A percentile compares a stretch with the other conserved stretches of the same genome.
Conservation (phyloP, 2,113 vertebrate species). For the Eclectus roratus region DNA sequence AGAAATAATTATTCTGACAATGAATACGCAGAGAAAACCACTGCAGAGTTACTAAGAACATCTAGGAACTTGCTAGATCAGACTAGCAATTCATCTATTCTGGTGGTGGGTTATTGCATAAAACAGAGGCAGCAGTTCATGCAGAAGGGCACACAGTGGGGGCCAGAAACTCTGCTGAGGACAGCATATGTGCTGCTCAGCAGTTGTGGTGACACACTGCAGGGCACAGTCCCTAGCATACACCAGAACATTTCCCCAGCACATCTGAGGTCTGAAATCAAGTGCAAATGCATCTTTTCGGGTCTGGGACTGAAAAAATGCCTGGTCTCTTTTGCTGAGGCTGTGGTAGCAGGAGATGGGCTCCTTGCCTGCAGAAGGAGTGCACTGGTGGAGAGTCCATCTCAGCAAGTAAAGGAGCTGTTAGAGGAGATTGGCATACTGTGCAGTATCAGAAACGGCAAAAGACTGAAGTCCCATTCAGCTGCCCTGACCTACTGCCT, state of each 20-base stretch:
- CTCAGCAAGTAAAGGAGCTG: neutral
- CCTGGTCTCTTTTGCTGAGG: neutral
- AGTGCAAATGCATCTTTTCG: neutral
- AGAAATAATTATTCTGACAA: too few relatives aligned
- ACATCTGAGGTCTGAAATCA: rapidly evolving
- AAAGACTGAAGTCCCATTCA: neutral
- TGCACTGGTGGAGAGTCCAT: neutral
- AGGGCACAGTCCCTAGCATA: neutral
- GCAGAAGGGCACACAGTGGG: neutral
- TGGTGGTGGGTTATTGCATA: neutral
- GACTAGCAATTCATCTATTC: neutral
- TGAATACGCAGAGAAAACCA: neutral
- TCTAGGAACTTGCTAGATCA: neutral
- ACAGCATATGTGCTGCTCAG: neutral
- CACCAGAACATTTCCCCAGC: neutral
- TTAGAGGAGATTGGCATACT: neutral
- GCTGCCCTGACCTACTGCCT: neutral
- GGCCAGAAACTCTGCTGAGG: neutral
- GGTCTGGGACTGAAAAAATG: neutral
- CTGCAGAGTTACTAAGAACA: neutral
- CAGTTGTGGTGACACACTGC: neutral
- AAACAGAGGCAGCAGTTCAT: neutral
- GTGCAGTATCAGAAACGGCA: rapidly evolving
- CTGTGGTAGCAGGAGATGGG: neutral
- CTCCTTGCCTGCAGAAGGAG: neutral